Percentiles rank a stretch among this genome's conserved stretches.
These are phyloP conservation scores for Drosophila miranda DNA, from an alignment of 1,140 invertebrate species.

Conservation along the genomic window DNA sequence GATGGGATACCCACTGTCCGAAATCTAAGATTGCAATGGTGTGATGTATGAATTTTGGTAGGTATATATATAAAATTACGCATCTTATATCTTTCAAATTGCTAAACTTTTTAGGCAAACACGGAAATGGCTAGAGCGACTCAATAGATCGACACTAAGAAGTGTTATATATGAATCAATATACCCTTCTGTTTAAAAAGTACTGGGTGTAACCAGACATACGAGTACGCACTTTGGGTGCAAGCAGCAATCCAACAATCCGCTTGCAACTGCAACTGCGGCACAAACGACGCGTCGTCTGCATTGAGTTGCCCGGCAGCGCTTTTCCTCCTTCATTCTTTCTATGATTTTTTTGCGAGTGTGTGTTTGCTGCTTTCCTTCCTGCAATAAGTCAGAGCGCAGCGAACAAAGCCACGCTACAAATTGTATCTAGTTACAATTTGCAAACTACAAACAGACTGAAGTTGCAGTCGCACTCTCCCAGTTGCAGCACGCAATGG, in stretches of 20 bases:
- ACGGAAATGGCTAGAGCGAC: too few species aligned
- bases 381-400: conserved; percentile 75
- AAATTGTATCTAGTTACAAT: conserved; percentile 81
- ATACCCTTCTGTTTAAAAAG: too few species aligned
- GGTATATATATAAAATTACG: too few species aligned
- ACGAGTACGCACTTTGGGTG: conserved; percentile 77
- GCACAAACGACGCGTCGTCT: conserved; percentile 49
- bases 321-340: conserved; percentile 23
- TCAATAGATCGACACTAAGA: too few species aligned
- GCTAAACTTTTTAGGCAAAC: too few species aligned
- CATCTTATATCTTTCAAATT: too few species aligned
- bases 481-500: conserved; percentile 36
- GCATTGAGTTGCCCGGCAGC: conserved; percentile 65
- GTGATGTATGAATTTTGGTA: too few species aligned
- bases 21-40: too few species aligned
- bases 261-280: conserved; percentile 26
- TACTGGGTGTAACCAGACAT: conserved; percentile 54
- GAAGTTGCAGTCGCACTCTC: background rate
- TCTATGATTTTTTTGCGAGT: conserved; percentile 30
- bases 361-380: conserved; percentile 49
- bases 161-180: too few species aligned
- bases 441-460: conserved; percentile 78
- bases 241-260: conserved; percentile 57
- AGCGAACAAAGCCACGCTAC: conserved; percentile 77
- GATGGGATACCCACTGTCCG: too few species aligned